Base-by-base conservation (phyloP, 2,113 vertebrate species). In the Malurus elegans region DNA sequence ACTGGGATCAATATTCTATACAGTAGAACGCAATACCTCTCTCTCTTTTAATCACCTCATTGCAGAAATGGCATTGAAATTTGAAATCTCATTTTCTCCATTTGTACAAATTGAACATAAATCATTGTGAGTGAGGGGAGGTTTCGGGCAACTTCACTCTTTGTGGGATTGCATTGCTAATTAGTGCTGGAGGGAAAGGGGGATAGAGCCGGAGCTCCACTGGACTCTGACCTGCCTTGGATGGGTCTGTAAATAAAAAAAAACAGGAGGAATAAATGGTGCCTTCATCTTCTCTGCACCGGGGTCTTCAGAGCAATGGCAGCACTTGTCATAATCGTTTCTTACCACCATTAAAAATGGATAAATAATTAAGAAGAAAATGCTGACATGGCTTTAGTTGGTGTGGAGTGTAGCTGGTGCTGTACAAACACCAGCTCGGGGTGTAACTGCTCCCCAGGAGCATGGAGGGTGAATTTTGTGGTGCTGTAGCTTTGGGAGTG, bases 1-100 rank as follows among this genome's bases (percentile, higher is more conserved):
- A 97, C 97, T 97, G 98, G 98, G 99, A 99, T 99, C 99, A 99
- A 99, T 99, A 99, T 98, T 98, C 98, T 97, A 98, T 98, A 98
- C 97, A 98, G 97, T 98, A 97, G 88, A 98, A 98, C 97, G 98
- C 98, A 98, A 98, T 99, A 98, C 99, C 98, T 99, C 99, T 98
- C 98, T 99, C 98, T 98, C 98, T 98, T 98, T 98, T 99, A 99
- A 99, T 99, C 99, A 98, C 98, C 98, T 98, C 98, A 98, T 98
- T 99, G 98, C 98, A 98, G 98, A 98, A 99, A 99, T 98, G 99
- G 99, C 99, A 99, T 97, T 98, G 98, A 98, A 99, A 98, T 98
- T 98, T 98, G 98, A 98, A 98, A 99, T 98, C 98, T 98, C 98
- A 98, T 99, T 99, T 98, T 98, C 98, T 98, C 98, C 98, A 98